Evolutionary conservation across 2,797 vertebrate genomes (phyloP).

Genomic region (Premnoplex brunnescens): DNA sequence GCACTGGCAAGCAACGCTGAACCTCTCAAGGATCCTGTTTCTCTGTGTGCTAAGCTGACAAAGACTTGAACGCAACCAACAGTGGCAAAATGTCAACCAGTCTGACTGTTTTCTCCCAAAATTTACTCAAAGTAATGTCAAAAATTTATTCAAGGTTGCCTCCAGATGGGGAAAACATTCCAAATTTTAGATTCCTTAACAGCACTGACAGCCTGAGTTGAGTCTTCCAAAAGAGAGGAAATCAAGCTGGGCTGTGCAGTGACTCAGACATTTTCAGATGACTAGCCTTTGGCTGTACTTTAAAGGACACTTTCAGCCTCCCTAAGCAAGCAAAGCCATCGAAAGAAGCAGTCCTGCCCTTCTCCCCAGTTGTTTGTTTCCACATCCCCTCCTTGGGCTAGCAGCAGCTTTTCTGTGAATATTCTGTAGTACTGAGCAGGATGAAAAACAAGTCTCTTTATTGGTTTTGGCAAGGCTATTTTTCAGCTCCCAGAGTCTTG

Average conservation of each 20-base stretch:
- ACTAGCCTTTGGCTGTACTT: neutral
- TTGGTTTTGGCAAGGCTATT: neutral
- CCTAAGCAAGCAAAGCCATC: neutral
- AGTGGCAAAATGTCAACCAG: neutral
- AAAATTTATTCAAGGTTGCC: neutral
- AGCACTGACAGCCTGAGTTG: neutral
- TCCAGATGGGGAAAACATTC: neutral
- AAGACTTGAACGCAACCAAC: neutral
- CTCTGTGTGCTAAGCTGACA: neutral
- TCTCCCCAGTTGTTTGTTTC: neutral
- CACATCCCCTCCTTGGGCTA: neutral
- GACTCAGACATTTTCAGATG: neutral
- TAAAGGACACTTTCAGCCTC: neutral
- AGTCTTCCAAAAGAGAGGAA: neutral
- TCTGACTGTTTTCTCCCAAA: neutral
- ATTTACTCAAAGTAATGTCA: neutral
- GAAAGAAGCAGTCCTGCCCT: neutral
- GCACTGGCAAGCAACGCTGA: neutral
- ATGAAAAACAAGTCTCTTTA: neutral
- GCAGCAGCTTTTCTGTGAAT: neutral
- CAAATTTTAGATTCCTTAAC: neutral
- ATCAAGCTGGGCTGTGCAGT: neutral
- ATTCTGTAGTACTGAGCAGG: neutral
- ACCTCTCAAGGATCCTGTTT: neutral
- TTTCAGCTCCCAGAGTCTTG: neutral